A percentile compares a stretch with the other conserved stretches of the same genome.
phyloP scores from a whole-genome alignment of 2,888 invertebrate genomes.

The Pollenia griseotomentosa region DNA sequence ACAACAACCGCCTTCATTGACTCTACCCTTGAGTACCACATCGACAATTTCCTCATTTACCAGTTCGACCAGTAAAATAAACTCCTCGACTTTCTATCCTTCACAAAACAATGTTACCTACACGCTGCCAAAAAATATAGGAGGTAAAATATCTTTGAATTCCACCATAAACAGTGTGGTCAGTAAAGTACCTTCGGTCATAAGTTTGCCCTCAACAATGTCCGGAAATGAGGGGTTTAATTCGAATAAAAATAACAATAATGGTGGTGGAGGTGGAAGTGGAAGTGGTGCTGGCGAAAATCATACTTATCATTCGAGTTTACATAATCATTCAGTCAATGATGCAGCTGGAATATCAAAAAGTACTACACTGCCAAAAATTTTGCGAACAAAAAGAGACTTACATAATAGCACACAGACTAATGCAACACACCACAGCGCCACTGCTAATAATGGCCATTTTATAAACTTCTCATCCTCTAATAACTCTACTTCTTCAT shows the following conservation, averaged over 20 bases:
- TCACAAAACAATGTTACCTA: conserved; percentile 83
- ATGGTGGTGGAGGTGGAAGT: conserved; percentile 13
- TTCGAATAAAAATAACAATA: conserved; percentile 60
- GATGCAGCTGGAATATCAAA: conserved; percentile 62
- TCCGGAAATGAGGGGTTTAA: background rate
- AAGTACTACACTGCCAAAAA: conserved; percentile 82
- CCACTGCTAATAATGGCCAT: conserved; percentile 45
- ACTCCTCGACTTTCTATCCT: conserved; percentile 83
- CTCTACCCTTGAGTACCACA: conserved; percentile 78
- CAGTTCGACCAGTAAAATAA: conserved; percentile 80
- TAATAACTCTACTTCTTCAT: conserved; percentile 48
- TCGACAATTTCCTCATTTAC: conserved; percentile 69
- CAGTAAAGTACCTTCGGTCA: conserved; percentile 84
- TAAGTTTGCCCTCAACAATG: conserved; percentile 81
- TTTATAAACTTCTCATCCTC: conserved; percentile 42
- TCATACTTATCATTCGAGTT: conserved; percentile 12
- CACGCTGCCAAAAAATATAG: conserved; percentile 83
- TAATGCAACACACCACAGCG: conserved; percentile 44
- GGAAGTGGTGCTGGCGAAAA: conserved; percentile 52
- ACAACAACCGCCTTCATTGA: conserved; percentile 79
- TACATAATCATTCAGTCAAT: conserved; percentile 27
- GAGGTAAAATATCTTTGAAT: conserved; percentile 83
- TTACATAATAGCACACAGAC: conserved; percentile 54
- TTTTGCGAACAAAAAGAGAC: conserved; percentile 79
- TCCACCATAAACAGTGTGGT: conserved; percentile 84